Percentiles rank a stretch among this genome's conserved stretches.
phyloP scores from a whole-genome alignment of 2,888 invertebrate species.

The Criorhina ranunculi region DNA sequence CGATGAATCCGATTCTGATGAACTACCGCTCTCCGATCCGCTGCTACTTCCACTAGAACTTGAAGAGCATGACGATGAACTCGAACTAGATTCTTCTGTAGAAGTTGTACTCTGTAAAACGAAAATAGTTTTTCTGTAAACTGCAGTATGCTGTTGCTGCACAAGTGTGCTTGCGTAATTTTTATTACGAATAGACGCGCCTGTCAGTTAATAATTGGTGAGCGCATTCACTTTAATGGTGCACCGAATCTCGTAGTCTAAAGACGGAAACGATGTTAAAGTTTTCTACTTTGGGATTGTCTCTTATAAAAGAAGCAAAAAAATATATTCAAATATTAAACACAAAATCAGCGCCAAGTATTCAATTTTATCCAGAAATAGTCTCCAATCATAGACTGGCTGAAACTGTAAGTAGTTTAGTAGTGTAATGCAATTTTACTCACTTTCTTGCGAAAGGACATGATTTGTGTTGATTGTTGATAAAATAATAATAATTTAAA shows the following conservation, averaged over 20 bases:
- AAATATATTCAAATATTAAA: constrained; percentile 64
- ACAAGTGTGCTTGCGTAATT: constrained; percentile 72
- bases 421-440: constrained; percentile 24
- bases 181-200: constrained; percentile 60
- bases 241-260: constrained; percentile 17
- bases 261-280: constrained; percentile 45
- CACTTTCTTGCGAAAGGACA: constrained; percentile 72
- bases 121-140: constrained; percentile 67
- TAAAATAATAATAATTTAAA: constrained; percentile 1
- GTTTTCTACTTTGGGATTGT: constrained; percentile 52
- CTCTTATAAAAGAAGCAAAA: constrained; percentile 59
- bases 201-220: constrained; percentile 43
- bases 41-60: constrained; percentile 89
- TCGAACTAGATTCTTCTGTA: constrained; percentile 88
- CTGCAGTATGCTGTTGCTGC: constrained; percentile 42
- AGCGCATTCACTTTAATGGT: constrained; percentile 34
- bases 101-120: constrained; percentile 83
- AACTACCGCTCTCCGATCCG: constrained; percentile 87
- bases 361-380: constrained; percentile 58
- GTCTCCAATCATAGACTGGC: constrained; percentile 55
- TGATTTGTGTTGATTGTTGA: constrained; percentile 19
- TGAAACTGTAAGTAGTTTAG: constrained; percentile 52
- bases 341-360: constrained; percentile 31
- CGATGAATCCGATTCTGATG: constrained; percentile 89
- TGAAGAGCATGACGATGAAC: constrained; percentile 88